These are phyloP conservation scores for Melanophora roralis DNA, from an alignment of 2,888 invertebrate species.

Conservation along the genomic window DNA sequence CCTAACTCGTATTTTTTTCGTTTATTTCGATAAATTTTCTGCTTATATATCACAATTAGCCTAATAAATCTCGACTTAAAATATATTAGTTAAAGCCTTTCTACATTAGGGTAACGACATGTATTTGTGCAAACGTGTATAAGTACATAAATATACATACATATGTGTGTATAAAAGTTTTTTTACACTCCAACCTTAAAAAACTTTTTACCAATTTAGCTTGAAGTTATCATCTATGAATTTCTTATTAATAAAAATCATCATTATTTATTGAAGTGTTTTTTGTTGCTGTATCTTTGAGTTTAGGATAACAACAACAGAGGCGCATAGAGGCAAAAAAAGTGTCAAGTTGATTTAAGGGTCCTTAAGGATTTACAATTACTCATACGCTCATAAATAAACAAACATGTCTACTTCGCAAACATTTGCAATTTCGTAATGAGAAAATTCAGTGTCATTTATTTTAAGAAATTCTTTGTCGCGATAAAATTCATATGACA, in stretches of 20 bases:
- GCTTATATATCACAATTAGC: no score
- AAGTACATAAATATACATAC: no score
- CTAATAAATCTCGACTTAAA: no score
- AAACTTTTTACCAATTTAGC: constrained; percentile 7
- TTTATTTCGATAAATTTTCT: no score
- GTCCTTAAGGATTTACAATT: constrained; percentile 30
- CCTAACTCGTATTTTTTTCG: no score
- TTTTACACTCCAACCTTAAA: background rate
- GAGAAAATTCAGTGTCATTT: constrained; percentile 12
- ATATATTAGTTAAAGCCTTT: no score
- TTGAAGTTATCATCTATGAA: constrained; percentile 17
- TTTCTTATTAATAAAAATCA: constrained; percentile 8
- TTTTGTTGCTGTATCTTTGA: constrained; percentile 45
- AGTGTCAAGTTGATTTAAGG: constrained; percentile 46
- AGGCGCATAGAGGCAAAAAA: background rate
- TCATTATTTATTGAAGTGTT: constrained; percentile 34
- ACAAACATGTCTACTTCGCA: background rate
- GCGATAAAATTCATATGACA: no score
- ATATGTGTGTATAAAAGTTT: no score
- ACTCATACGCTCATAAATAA: background rate
- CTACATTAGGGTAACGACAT: no score
- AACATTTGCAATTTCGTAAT: background rate
- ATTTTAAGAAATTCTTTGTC: no score
- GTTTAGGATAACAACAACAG: constrained; percentile 30
- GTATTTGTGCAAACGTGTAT: no score